Conservation (phyloP, 2,888 invertebrate genomes). For the Diarsia rubi region DNA sequence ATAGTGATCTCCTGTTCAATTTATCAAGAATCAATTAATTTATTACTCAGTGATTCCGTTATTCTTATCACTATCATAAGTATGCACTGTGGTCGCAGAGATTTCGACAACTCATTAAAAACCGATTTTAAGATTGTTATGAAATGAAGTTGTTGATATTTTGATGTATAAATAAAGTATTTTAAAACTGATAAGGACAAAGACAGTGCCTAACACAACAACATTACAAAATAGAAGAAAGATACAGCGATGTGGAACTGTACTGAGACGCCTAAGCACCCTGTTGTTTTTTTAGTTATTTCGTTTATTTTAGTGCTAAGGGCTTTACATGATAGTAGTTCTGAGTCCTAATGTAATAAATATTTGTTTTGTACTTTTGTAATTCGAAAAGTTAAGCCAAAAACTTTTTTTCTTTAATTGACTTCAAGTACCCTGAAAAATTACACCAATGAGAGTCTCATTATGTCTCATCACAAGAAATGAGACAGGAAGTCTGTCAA, state of each 20-base stretch:
- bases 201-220: neutral
- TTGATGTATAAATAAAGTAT: neutral
- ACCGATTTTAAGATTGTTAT: neutral
- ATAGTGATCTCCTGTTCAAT: neutral
- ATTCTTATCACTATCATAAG: neutral
- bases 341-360: too few species aligned
- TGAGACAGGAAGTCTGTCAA: slow-evolving; percentile 42
- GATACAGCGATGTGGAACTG: too few species aligned
- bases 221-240: neutral
- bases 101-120: neutral
- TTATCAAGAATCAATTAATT: neutral
- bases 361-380: neutral
- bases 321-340: too few species aligned
- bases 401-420: neutral
- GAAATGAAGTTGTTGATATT: neutral
- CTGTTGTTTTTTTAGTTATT: too few species aligned
- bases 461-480: slow-evolving; percentile 8
- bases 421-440: neutral
- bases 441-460: neutral
- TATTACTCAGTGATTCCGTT: neutral
- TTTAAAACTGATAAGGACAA: neutral
- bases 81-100: neutral
- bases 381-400: neutral
- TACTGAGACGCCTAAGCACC: too few species aligned
- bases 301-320: too few species aligned